These are phyloP conservation scores for Ophion obscuratus DNA, from an alignment of 2,888 invertebrate species.

Conservation along the genomic window DNA sequence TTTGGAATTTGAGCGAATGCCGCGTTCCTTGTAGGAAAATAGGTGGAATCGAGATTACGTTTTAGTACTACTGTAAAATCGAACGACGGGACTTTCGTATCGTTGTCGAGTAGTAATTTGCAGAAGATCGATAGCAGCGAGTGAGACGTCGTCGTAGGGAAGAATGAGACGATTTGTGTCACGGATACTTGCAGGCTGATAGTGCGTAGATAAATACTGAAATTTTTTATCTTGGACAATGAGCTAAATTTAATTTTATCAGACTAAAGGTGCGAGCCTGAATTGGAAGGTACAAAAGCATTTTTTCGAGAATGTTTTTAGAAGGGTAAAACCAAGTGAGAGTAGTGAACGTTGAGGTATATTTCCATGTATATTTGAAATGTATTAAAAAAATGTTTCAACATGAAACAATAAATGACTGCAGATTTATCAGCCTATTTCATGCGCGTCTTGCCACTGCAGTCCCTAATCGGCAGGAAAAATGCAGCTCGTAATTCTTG, in stretches of 20 bases:
- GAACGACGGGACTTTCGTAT: neutral
- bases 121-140: neutral
- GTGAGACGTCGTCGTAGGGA: neutral
- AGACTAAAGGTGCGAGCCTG: neutral
- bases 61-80: slow-evolving; percentile 3
- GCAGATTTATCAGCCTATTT: too few relatives aligned
- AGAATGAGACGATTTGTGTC: neutral
- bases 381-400: too few relatives aligned
- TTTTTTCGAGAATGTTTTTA: too few relatives aligned
- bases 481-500: too few relatives aligned
- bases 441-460: too few relatives aligned
- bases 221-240: neutral
- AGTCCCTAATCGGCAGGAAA: too few relatives aligned
- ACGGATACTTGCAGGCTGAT: neutral
- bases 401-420: too few relatives aligned
- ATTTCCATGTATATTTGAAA: too few relatives aligned
- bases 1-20: slow-evolving; percentile 6
- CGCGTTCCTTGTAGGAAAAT: slow-evolving; percentile 11
- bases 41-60: slow-evolving; percentile 8
- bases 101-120: neutral
- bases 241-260: neutral
- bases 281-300: too few relatives aligned
- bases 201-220: neutral
- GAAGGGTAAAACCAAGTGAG: too few relatives aligned
- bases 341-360: too few relatives aligned